phyloP scores from a whole-genome alignment of 2,888 invertebrate species.

The Tenodera sinensis region DNA sequence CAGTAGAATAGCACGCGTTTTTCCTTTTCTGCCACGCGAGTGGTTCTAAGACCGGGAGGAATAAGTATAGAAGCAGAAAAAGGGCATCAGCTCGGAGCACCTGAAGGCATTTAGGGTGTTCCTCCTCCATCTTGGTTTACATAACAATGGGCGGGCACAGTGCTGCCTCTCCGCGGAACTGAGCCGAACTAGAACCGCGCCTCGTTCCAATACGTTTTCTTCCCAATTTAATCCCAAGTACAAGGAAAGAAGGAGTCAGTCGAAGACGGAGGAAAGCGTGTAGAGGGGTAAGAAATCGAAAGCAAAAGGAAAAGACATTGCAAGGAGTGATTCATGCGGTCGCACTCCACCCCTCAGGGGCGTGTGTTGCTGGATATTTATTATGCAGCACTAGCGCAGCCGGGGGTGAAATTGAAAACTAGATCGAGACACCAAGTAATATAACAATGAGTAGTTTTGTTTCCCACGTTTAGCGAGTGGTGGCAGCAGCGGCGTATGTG shows the following conservation, averaged over 20 bases:
- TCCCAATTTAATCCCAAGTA: conserved; percentile 22
- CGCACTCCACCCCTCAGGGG: not conserved
- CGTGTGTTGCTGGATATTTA: conserved; percentile 26
- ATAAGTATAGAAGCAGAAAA: not conserved
- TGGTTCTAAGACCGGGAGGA: not conserved
- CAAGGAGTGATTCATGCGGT: not conserved
- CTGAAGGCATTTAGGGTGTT: not conserved
- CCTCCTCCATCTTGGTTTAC: conserved; percentile 2
- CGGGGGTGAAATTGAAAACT: conserved; percentile 22
- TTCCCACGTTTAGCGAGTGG: not conserved
- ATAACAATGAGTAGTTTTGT: conserved; percentile 2
- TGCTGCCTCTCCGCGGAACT: conserved; percentile 5
- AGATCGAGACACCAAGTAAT: conserved; percentile 18
- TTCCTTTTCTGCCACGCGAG: too few species aligned
- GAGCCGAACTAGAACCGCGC: not conserved
- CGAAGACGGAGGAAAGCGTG: not conserved
- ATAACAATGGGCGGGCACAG: not conserved
- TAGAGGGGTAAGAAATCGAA: not conserved
- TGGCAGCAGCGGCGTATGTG: not conserved
- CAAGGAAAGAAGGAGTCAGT: not conserved
- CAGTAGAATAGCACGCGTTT: too few species aligned
- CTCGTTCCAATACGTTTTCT: conserved; percentile 19
- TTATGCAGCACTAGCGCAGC: conserved; percentile 31
- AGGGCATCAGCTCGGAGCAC: not conserved
- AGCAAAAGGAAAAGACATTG: conserved; percentile 4